Conservation (phyloP, 2,888 invertebrate species). For the Poecilobothrus nobilitatus region DNA sequence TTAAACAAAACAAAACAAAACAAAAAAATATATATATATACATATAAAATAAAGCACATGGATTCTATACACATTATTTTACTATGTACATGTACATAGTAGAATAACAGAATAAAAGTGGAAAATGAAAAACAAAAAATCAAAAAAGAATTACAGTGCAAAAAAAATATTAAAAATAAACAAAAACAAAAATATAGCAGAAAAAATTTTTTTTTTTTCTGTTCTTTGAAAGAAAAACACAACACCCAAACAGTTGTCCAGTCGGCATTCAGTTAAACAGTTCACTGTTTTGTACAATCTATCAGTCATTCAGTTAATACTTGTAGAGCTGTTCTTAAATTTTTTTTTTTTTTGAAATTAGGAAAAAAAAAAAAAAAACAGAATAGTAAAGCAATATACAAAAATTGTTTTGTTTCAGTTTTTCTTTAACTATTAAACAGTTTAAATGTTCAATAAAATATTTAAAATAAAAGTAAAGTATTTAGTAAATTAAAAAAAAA, state of each 20-base stretch:
- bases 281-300: too few relatives aligned
- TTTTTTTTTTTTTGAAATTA: too few relatives aligned
- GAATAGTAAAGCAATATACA: too few relatives aligned
- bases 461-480: too few relatives aligned
- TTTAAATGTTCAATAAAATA: background rate
- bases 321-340: too few relatives aligned
- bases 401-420: background rate
- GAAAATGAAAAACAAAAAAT: background rate
- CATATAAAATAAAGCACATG: background rate
- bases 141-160: background rate
- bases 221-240: background rate
- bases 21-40: background rate
- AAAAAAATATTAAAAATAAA: background rate
- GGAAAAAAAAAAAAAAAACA: too few relatives aligned
- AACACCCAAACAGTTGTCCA: background rate
- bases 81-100: background rate
- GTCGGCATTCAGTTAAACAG: background rate
- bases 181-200: too few relatives aligned
- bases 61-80: too few relatives aligned
- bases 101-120: background rate
- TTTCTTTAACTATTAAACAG: slow-evolving; percentile 3
- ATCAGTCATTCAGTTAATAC: too few relatives aligned
- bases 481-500: too few relatives aligned
- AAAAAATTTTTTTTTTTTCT: too few relatives aligned
- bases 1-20: background rate